Evolutionary conservation across 2,113 vertebrate genomes (phyloP).

Genomic region (Condylura cristata): DNA sequence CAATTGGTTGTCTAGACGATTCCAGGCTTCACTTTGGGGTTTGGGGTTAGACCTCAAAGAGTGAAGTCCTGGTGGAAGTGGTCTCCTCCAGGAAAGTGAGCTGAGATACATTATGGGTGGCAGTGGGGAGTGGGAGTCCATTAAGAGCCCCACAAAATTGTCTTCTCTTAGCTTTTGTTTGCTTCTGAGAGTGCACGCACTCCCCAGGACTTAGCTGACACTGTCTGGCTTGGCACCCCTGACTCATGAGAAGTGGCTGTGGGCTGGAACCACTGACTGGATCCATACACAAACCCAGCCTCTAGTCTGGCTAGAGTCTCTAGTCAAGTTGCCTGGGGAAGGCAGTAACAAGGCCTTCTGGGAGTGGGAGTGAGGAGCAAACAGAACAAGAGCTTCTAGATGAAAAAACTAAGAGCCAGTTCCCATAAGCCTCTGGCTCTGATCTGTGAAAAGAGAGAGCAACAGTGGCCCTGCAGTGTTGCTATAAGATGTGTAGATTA

Average conservation of each 20-base stretch:
- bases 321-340: not conserved
- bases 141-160: not conserved
- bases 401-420: not conserved
- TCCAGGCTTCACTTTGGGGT: not conserved
- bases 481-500: not conserved
- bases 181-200: not conserved
- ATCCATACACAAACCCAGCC: not conserved
- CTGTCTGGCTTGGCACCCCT: not conserved
- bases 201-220: not conserved
- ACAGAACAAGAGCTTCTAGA: not conserved
- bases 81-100: slow-evolving; percentile 4
- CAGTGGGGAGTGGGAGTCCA: not conserved
- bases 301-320: not conserved
- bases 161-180: not conserved
- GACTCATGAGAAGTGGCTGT: not conserved
- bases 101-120: not conserved
- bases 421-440: not conserved
- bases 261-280: not conserved
- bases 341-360: not conserved
- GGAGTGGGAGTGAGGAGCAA: not conserved
- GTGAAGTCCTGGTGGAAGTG: not conserved
- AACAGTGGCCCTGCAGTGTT: not conserved
- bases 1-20: not conserved
- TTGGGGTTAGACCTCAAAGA: not conserved
- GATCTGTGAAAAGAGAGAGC: not conserved